phyloP scores from a whole-genome alignment of 2,797 vertebrate genomes.

The Peromyscus nudipes region DNA sequence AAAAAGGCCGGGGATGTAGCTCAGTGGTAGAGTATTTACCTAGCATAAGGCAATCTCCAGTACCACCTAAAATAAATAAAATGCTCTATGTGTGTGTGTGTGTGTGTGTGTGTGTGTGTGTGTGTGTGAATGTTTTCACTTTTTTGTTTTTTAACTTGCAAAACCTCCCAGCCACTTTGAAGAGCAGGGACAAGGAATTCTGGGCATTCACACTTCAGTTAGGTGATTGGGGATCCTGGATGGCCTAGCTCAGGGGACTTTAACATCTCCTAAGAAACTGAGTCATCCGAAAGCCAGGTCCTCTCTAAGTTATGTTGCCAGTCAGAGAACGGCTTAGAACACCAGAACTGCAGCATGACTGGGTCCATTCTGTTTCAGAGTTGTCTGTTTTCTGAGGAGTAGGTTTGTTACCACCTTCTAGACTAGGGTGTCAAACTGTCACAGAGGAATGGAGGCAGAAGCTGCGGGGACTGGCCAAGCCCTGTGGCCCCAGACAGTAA shows the following conservation, averaged over 20 bases:
- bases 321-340: not conserved
- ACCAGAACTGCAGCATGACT: not conserved
- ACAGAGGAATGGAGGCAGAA: not conserved
- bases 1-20: not conserved
- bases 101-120: not conserved
- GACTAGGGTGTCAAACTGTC: not conserved
- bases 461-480: not conserved
- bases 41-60: not conserved
- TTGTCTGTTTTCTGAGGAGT: not conserved
- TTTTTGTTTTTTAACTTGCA: not conserved
- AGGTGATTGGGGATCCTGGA: not conserved
- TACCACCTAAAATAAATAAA: not conserved
- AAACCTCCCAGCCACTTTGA: not conserved
- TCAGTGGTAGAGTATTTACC: not conserved
- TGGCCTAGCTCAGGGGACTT: not conserved
- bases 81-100: not conserved
- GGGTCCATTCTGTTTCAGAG: not conserved
- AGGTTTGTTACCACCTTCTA: not conserved
- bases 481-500: not conserved
- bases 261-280: slow-evolving; percentile 9
- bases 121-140: not conserved
- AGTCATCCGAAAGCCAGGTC: not conserved
- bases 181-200: not conserved
- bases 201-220: not conserved
- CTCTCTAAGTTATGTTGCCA: slow-evolving; percentile 27